These are phyloP conservation scores for Ooceraea biroi DNA, from an alignment of 1,140 invertebrate species.

Conservation along the genomic window DNA sequence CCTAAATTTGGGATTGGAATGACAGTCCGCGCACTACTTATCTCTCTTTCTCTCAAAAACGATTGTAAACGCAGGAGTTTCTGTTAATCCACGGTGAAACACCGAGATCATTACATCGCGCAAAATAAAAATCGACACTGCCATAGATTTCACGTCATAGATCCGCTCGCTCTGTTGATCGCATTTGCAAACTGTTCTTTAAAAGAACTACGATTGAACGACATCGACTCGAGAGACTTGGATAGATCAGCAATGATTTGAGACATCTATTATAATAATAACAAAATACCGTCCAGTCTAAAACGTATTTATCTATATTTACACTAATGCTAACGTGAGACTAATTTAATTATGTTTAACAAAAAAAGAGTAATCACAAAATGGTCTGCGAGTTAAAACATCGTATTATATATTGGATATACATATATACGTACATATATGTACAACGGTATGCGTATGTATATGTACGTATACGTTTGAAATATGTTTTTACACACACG, in stretches of 20 bases:
- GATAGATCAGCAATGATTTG: conserved; percentile 72
- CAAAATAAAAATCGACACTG: conserved; percentile 74
- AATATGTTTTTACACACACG: conserved; percentile 63
- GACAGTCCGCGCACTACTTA: conserved; percentile 57
- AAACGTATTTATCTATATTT: conserved; percentile 79
- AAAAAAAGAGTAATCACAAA: conserved; percentile 75
- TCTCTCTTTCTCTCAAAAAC: conserved; percentile 56
- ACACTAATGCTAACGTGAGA: conserved; percentile 76
- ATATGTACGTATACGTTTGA: conserved; percentile 28
- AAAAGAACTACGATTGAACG: conserved; percentile 48
- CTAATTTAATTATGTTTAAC: conserved; percentile 78
- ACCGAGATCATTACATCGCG: conserved; percentile 73
- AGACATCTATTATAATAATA: conserved; percentile 67
- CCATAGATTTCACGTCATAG: conserved; percentile 84
- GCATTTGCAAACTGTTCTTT: conserved; percentile 59
- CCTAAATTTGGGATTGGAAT: conserved; percentile 72
- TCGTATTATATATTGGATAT: conserved; percentile 57
- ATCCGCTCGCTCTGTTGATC: conserved; percentile 77
- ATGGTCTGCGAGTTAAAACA: conserved; percentile 76
- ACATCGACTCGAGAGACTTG: conserved; percentile 60
- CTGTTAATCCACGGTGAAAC: conserved; percentile 66
- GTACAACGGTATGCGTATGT: neutral
- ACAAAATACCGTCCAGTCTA: conserved; percentile 75
- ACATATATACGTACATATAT: conserved; percentile 55
- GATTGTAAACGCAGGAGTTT: conserved; percentile 60